Evolutionary conservation across 1,140 invertebrate species (phyloP), one percentile per base, ranked within the genome.

Genomic region (Eumeta japonica): DNA sequence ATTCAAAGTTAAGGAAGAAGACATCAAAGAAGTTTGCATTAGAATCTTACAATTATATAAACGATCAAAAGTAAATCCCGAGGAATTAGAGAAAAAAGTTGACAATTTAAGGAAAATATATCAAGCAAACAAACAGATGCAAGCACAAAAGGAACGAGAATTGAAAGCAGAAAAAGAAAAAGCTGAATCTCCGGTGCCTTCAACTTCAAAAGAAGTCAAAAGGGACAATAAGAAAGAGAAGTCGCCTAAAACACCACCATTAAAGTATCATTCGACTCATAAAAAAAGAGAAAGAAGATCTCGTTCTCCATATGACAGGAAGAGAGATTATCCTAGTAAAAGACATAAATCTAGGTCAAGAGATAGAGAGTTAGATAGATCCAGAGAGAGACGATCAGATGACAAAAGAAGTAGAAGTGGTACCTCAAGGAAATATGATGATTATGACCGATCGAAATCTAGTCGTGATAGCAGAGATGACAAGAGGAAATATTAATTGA

Each of bases 11-110:
- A 79, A 78, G 0, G 90, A 95, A 71, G 79, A 80, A 10, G 82
- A 92, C 33, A 91, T 98, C 7, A 78, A 86, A 39, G 89, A 93
- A 50, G 89, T 97, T 18, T 93, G 88, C 48, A 68, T 84, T 19
- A 83, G 85, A 14, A 92, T 98, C 43, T 73, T 97, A 16, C 79
- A 86, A 42, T 75, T 98, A 0, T 98, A 98, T 58, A 84, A 82
- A 17, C 78, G 91, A 42, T 74, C 83, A 5, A 90, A 90, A 75
- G 87, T 91, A 39, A 82, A 76, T 46, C 66, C 78, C 1, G 75
- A 77, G 18, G 70, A 70, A 13, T 45, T 77, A 24, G 73, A 77
- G 35, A 46, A 28, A 13, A 75, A 75, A 54, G 61, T 77, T 1
- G 75, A 77, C 20, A 14, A 46, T 2, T 45, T 73, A n/a, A 55